Percentiles rank a stretch among this genome's conserved stretches.
Evolutionary conservation across 2,797 vertebrate species (phyloP).

Genomic region (Atherinosoma microstoma): DNA sequence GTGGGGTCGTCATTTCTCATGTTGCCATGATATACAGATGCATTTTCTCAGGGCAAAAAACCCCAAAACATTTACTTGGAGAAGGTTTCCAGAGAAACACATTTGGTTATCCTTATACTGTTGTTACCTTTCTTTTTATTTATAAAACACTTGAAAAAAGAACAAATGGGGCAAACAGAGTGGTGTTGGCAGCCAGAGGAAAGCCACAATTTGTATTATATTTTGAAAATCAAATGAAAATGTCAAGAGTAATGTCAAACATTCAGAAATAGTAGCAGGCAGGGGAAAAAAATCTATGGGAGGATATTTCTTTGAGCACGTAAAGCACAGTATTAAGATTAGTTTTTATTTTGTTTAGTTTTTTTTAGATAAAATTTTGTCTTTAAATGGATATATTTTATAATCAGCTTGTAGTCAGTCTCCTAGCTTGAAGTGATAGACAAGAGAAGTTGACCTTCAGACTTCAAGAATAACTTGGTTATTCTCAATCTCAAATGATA

Average conservation of each 20-base stretch:
- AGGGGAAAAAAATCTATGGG: not conserved
- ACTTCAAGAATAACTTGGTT: too few relatives aligned
- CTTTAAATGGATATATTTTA: too few relatives aligned
- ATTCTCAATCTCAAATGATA: too few relatives aligned
- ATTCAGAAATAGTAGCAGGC: not conserved
- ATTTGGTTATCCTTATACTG: not conserved
- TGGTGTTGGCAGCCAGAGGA: not conserved
- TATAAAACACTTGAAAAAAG: not conserved
- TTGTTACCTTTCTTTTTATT: not conserved
- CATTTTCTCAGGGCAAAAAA: not conserved
- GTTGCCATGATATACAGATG: not conserved
- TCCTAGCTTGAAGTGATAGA: too few relatives aligned
- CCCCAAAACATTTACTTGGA: too few relatives aligned
- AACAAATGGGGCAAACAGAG: not conserved
- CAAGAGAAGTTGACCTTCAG: too few relatives aligned
- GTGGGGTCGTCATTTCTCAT: slow-evolving; percentile 11
- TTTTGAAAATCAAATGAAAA: not conserved
- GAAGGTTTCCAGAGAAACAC: not conserved
- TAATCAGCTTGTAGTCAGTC: too few relatives aligned
- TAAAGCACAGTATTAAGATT: not conserved
- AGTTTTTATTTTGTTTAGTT: too few relatives aligned
- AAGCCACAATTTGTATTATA: not conserved
- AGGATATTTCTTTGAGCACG: too few relatives aligned
- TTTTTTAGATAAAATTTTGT: too few relatives aligned
- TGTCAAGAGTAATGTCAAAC: not conserved